A percentile compares a stretch with the other conserved stretches of the same genome.
These are phyloP conservation scores for Scaptomyza flava DNA, from an alignment of 2,888 invertebrate genomes.

Conservation along the genomic window DNA sequence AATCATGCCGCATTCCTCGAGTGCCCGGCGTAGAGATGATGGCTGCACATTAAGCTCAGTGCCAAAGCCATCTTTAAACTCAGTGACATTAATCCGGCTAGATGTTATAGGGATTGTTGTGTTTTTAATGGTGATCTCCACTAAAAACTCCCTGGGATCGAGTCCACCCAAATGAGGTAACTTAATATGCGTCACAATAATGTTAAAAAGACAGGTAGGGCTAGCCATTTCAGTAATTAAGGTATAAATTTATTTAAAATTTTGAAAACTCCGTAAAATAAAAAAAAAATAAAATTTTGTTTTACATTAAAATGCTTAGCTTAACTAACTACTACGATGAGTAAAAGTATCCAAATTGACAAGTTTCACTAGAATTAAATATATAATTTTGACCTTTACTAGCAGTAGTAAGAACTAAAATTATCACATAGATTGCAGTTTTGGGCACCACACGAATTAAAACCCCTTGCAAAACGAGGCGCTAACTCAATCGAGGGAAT, in stretches of 20 bases:
- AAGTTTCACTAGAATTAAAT: background rate
- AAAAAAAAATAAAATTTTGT: background rate
- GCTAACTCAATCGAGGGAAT: slow-evolving; percentile 54
- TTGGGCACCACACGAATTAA: slow-evolving; percentile 30
- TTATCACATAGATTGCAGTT: slow-evolving; percentile 11
- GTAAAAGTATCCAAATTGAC: background rate
- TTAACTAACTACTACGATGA: slow-evolving; percentile 2
- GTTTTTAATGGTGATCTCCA: slow-evolving; percentile 61
- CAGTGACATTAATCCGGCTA: slow-evolving; percentile 73
- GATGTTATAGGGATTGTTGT: slow-evolving; percentile 58
- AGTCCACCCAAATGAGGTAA: slow-evolving; percentile 23
- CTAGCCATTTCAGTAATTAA: slow-evolving; percentile 3
- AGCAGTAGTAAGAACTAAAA: slow-evolving; percentile 14
- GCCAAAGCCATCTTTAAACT: slow-evolving; percentile 66
- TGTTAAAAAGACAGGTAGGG: slow-evolving; percentile 63
- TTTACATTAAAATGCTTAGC: background rate
- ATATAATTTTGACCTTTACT: background rate
- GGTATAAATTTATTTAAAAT: background rate
- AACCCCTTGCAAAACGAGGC: slow-evolving; percentile 56
- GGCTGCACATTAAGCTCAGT: slow-evolving; percentile 60
- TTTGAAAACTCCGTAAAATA: background rate
- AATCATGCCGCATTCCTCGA: slow-evolving; percentile 63
- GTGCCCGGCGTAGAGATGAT: slow-evolving; percentile 42
- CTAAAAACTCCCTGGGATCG: slow-evolving; percentile 47
- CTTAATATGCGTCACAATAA: slow-evolving; percentile 63